phyloP scores from a whole-genome alignment of 2,888 invertebrate species.

The Pollenia labialis region DNA sequence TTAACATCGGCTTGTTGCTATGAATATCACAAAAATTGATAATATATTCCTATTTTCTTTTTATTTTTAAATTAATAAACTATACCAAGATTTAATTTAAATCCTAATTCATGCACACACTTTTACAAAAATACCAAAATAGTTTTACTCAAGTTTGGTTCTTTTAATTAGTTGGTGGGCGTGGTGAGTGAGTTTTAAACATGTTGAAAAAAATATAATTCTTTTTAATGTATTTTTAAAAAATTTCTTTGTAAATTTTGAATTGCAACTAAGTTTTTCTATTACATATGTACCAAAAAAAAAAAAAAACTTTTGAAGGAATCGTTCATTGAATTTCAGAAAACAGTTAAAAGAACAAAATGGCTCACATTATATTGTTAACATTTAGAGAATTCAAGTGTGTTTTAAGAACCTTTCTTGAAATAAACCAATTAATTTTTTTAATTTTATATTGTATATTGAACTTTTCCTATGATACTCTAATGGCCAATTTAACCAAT shows the following conservation, averaged over 20 bases:
- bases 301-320: too few relatives aligned
- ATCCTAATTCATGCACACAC: conserved; percentile 40
- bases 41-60: conserved; percentile 44
- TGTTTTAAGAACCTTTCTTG: too few relatives aligned
- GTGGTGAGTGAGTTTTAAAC: conserved; percentile 16
- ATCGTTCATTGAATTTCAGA: too few relatives aligned
- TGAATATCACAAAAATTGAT: conserved; percentile 64
- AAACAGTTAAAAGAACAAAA: too few relatives aligned
- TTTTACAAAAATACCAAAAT: conserved; percentile 47
- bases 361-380: too few relatives aligned
- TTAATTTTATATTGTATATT: too few relatives aligned
- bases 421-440: too few relatives aligned
- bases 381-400: too few relatives aligned
- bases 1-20: conserved; percentile 34
- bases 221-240: neutral
- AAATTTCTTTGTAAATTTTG: neutral
- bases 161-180: conserved; percentile 45
- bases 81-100: conserved; percentile 36
- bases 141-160: conserved; percentile 23
- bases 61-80: conserved; percentile 41
- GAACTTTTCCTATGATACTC: too few relatives aligned
- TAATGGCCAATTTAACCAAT: too few relatives aligned
- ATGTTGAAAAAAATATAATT: neutral
- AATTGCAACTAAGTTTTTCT: too few relatives aligned
- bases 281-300: too few relatives aligned